Evolutionary conservation across 2,113 vertebrate species (phyloP).

Genomic region (Lepus europaeus): DNA sequence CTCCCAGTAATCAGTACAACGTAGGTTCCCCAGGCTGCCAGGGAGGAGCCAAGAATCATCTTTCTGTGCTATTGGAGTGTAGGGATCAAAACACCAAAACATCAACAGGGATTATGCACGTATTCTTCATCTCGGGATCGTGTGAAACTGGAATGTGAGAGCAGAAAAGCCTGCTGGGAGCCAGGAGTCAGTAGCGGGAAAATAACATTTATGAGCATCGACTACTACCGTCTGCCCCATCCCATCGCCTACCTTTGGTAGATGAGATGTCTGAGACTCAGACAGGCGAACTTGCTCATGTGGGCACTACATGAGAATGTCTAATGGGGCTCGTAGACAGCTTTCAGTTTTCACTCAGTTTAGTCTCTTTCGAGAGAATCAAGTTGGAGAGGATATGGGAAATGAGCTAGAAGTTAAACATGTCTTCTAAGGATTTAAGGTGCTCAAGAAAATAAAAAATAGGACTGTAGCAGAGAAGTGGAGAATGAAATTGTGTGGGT

Average conservation of each 20-base stretch:
- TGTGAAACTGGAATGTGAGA: neutral
- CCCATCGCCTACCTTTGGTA: neutral
- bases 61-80: neutral
- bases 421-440: neutral
- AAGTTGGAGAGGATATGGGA: neutral
- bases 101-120: neutral
- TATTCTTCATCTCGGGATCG: neutral
- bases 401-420: neutral
- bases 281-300: neutral
- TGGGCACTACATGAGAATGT: constrained; percentile 14
- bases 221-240: neutral
- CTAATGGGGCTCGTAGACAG: constrained; percentile 20
- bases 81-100: constrained; percentile 9
- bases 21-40: neutral
- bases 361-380: neutral
- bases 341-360: constrained; percentile 6
- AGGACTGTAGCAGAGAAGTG: neutral
- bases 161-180: neutral
- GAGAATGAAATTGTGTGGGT: neutral
- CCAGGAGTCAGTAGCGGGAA: neutral
- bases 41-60: constrained; percentile 33
- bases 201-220: neutral
- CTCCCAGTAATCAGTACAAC: neutral
- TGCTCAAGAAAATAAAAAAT: neutral
- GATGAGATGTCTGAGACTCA: neutral